Evolutionary conservation across 1,140 invertebrate species (phyloP).

Genomic region (Lysiphlebus fabarum): DNA sequence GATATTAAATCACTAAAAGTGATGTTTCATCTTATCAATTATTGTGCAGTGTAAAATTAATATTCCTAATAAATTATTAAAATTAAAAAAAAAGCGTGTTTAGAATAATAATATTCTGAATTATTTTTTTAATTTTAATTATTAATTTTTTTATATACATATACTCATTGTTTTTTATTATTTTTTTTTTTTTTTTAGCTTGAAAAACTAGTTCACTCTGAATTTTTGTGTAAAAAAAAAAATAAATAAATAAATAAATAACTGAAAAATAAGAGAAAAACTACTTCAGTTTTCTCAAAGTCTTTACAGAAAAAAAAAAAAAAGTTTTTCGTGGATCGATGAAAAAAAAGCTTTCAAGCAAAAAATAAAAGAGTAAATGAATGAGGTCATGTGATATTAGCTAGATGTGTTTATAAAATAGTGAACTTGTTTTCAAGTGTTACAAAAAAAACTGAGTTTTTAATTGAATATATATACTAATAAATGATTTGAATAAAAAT

Average conservation of each 20-base stretch:
- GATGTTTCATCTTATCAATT: no score
- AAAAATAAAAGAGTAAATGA: not conserved
- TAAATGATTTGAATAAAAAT: not conserved
- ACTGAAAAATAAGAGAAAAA: not conserved
- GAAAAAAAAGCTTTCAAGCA: not conserved
- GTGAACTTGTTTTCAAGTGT: not conserved
- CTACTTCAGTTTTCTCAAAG: not conserved
- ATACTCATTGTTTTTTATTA: not conserved
- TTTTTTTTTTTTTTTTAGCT: no score
- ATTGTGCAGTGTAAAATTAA: not conserved
- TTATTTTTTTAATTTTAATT: no score
- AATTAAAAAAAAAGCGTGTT: constrained; percentile 4
- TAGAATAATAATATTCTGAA: no score
- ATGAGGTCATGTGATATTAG: constrained; percentile 17
- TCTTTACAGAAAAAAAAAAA: not conserved
- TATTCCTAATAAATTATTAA: not conserved
- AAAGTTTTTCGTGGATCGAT: constrained; percentile 1
- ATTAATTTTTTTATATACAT: no score
- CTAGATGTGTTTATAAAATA: no score
- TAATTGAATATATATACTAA: not conserved
- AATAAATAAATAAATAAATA: not conserved
- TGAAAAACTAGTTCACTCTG: no score
- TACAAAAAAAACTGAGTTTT: not conserved
- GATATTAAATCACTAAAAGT: no score
- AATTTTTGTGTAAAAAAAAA: not conserved